Conservation (phyloP, 2,888 invertebrate species). For the Polyommatus iphigenia region DNA sequence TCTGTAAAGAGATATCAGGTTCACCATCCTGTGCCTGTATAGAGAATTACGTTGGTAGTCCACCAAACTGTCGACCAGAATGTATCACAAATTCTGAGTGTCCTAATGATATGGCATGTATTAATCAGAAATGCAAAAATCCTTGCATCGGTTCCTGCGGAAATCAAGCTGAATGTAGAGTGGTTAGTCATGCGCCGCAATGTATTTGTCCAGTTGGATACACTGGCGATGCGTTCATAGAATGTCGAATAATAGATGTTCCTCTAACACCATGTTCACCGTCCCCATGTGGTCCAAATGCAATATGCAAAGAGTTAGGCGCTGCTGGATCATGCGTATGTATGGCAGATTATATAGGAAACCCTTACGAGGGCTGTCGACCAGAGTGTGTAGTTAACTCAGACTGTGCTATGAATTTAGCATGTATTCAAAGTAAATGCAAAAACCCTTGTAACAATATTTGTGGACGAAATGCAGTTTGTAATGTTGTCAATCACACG, state of each 20-base stretch:
- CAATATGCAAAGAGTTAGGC: slow-evolving; percentile 84
- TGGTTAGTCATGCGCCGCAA: slow-evolving; percentile 86
- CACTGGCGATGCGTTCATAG: slow-evolving; percentile 83
- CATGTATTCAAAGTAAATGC: slow-evolving; percentile 87
- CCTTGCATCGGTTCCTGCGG: slow-evolving; percentile 89
- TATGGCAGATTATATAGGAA: slow-evolving; percentile 84
- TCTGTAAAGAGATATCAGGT: slow-evolving; percentile 81
- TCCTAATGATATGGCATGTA: slow-evolving; percentile 83
- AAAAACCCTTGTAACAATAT: slow-evolving; percentile 87
- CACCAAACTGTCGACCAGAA: slow-evolving; percentile 87
- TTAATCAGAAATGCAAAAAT: slow-evolving; percentile 86
- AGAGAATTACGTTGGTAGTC: slow-evolving; percentile 83
- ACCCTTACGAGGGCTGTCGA: slow-evolving; percentile 88
- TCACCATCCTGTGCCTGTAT: slow-evolving; percentile 87
- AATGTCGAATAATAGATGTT: slow-evolving; percentile 71
- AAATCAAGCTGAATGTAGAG: slow-evolving; percentile 84
- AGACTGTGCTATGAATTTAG: slow-evolving; percentile 85
- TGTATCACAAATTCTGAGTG: slow-evolving; percentile 89
- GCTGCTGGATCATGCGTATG: slow-evolving; percentile 86
- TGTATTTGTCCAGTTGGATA: slow-evolving; percentile 85
- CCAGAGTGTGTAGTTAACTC: slow-evolving; percentile 88
- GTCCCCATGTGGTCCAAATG: slow-evolving; percentile 87
- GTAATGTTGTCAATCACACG: slow-evolving; percentile 85
- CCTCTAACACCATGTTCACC: slow-evolving; percentile 83
- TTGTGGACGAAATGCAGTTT: slow-evolving; percentile 87